phyloP scores from a whole-genome alignment of 2,888 invertebrate species.

The Brachyopa scutellaris region DNA sequence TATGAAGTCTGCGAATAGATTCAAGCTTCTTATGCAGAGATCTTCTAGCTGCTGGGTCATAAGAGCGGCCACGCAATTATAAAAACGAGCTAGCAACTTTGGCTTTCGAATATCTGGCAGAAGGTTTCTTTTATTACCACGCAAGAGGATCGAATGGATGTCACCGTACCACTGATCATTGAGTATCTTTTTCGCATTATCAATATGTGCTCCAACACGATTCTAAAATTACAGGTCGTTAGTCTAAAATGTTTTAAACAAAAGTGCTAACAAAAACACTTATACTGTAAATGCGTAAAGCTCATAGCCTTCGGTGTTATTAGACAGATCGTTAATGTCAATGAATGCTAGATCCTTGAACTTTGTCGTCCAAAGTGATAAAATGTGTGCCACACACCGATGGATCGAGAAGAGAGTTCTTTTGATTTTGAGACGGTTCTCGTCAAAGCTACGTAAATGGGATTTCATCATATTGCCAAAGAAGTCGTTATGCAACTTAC shows the following conservation, averaged over 20 bases:
- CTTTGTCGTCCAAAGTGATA: slow-evolving; percentile 91
- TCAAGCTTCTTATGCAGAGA: slow-evolving; percentile 90
- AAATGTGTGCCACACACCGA: slow-evolving; percentile 90
- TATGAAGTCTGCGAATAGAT: slow-evolving; percentile 89
- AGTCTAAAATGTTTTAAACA: not conserved
- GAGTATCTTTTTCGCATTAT: slow-evolving; percentile 86
- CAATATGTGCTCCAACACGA: slow-evolving; percentile 84
- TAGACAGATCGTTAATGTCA: slow-evolving; percentile 80
- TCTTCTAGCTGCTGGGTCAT: slow-evolving; percentile 95
- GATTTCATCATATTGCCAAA: not conserved
- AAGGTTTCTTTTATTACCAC: slow-evolving; percentile 86
- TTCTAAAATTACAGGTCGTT: slow-evolving; percentile 73
- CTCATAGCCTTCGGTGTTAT: slow-evolving; percentile 78
- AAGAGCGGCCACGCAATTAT: slow-evolving; percentile 91
- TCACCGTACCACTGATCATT: slow-evolving; percentile 83
- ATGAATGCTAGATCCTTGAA: slow-evolving; percentile 84
- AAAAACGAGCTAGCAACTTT: slow-evolving; percentile 88
- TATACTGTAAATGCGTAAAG: slow-evolving; percentile 79
- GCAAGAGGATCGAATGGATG: slow-evolving; percentile 79
- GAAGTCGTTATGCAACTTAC: slow-evolving; percentile 75
- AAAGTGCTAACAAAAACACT: too few species aligned
- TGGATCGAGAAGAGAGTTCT: slow-evolving; percentile 89
- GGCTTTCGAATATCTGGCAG: slow-evolving; percentile 87
- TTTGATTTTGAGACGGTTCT: slow-evolving; percentile 82
- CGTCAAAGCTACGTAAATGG: slow-evolving; percentile 79